phyloP scores from a whole-genome alignment of 2,888 invertebrate species.

The Lysandra coridon region DNA sequence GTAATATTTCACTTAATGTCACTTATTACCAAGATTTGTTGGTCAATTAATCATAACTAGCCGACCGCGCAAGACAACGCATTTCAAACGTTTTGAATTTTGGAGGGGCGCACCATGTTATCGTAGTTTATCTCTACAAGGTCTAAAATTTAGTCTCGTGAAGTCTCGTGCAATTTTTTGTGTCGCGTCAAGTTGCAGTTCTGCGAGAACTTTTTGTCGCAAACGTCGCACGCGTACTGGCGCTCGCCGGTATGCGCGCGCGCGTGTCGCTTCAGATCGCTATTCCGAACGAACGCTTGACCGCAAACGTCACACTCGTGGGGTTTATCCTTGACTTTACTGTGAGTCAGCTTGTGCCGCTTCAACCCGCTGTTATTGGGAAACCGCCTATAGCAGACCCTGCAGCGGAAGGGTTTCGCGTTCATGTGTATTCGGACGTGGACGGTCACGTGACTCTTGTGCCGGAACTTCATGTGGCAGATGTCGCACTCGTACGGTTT shows the following conservation, averaged over 20 bases:
- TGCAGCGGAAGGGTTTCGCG: background rate
- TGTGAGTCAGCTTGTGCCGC: background rate
- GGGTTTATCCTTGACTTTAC: background rate
- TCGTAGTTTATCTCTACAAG: too few species aligned
- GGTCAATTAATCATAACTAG: too few species aligned
- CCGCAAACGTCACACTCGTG: background rate
- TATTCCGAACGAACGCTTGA: background rate
- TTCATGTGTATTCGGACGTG: background rate
- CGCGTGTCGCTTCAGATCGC: background rate
- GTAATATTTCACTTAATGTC: too few species aligned
- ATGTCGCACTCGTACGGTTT: background rate
- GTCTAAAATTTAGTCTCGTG: background rate
- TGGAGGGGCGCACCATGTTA: too few species aligned
- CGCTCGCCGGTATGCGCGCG: background rate
- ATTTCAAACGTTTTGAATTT: too few species aligned
- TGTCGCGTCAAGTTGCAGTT: background rate
- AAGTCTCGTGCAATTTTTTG: background rate
- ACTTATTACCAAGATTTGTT: too few species aligned
- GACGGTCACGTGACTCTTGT: background rate
- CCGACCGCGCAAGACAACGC: too few species aligned
- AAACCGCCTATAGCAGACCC: background rate
- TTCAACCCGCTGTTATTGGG: background rate
- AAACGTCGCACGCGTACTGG: background rate
- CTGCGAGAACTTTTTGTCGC: conserved; percentile 16
- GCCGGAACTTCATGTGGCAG: background rate